A percentile compares a stretch with the other conserved stretches of the same genome.
Conservation (phyloP, 2,797 vertebrate genomes). For the Stomatorhinus walkeri region DNA sequence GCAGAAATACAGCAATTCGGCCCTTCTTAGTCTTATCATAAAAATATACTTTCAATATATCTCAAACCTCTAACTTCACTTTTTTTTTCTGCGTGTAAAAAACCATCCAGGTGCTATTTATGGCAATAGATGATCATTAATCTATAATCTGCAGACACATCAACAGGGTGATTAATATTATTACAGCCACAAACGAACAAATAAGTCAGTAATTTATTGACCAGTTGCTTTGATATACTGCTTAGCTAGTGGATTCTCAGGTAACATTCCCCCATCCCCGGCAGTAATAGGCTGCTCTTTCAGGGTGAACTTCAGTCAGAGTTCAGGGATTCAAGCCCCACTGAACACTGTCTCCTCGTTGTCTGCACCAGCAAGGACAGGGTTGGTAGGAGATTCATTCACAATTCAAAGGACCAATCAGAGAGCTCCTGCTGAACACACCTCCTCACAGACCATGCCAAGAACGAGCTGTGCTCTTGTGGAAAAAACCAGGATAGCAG, state of each 20-base stretch:
- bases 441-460: conserved; percentile 33
- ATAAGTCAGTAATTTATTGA: conserved; percentile 5
- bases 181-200: background rate
- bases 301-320: conserved; percentile 54
- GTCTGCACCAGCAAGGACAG: conserved; percentile 33
- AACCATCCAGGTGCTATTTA: background rate
- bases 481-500: background rate
- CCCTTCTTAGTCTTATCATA: background rate
- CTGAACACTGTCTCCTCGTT: conserved; percentile 17
- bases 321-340: conserved; percentile 20
- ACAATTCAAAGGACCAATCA: conserved; percentile 44
- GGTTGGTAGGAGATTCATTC: conserved; percentile 36
- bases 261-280: conserved; percentile 26
- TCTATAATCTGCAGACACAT: background rate
- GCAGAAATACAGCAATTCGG: conserved; percentile 20
- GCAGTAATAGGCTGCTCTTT: conserved; percentile 30
- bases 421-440: conserved; percentile 31
- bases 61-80: background rate
- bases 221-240: background rate
- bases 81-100: background rate
- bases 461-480: background rate
- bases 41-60: background rate
- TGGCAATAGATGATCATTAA: background rate
- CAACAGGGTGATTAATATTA: background rate
- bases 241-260: conserved; percentile 14